Evolutionary conservation across 1,140 invertebrate genomes (phyloP).

Genomic region (Temnothorax nylanderi): DNA sequence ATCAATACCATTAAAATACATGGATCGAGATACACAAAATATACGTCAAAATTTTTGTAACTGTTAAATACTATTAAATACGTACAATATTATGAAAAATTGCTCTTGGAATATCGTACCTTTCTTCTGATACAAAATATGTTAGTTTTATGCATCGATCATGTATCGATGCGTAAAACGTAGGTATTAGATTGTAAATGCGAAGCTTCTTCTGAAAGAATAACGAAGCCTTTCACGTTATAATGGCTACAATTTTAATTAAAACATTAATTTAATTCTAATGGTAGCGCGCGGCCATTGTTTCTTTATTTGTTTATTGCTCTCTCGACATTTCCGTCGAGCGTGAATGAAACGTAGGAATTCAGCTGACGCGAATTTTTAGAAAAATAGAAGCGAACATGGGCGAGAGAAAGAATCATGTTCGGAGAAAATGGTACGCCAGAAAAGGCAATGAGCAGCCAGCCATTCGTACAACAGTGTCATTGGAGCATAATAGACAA

Average conservation of each 20-base stretch:
- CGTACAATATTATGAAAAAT: background rate
- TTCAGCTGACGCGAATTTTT: constrained; percentile 7
- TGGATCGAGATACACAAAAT: background rate
- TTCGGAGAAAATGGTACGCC: background rate
- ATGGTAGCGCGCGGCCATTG: background rate
- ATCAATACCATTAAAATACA: background rate
- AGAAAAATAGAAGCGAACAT: constrained; percentile 18
- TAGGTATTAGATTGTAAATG: background rate
- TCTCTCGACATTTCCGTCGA: background rate
- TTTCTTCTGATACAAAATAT: constrained; percentile 24
- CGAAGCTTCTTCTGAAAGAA: background rate
- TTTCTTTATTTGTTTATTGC: constrained; percentile 37
- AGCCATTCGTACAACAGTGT: constrained; percentile 48
- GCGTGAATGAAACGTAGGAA: constrained; percentile 12
- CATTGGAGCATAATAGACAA: constrained; percentile 56
- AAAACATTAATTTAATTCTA: constrained; percentile 34
- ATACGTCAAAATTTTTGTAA: background rate
- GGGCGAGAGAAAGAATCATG: background rate
- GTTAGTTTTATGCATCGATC: constrained; percentile 7
- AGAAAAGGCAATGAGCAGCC: constrained; percentile 26
- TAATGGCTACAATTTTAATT: constrained; percentile 33
- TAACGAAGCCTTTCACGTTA: background rate
- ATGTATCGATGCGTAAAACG: background rate
- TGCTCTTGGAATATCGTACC: background rate
- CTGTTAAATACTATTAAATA: background rate